Conservation (phyloP, 1,140 invertebrate genomes). For the Chironomus tepperi region DNA sequence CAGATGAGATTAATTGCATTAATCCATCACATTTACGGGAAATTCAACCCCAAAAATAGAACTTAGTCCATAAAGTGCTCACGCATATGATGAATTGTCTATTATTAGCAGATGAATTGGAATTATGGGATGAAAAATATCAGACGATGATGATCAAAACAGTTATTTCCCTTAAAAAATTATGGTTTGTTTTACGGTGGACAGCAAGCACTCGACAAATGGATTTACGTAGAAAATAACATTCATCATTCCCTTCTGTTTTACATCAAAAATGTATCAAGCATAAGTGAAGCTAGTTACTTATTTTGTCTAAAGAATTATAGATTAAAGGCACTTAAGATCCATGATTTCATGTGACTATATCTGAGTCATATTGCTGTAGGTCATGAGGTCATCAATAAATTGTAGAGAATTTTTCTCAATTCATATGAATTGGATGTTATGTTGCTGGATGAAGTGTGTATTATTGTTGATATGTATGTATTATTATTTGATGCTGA, state of each 20-base stretch:
- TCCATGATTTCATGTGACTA: neutral
- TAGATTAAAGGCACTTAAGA: neutral
- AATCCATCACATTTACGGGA: neutral
- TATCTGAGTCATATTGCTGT: neutral
- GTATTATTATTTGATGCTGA: too few species aligned
- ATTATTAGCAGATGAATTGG: too few species aligned
- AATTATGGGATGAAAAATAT: neutral
- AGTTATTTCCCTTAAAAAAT: too few species aligned
- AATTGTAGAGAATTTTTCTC: neutral
- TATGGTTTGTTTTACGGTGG: too few species aligned
- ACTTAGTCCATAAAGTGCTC: too few species aligned
- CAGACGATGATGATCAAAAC: too few species aligned
- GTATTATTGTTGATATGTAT: too few species aligned
- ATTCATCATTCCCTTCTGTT: neutral
- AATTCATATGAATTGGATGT: neutral
- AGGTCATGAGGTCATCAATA: conserved; percentile 1
- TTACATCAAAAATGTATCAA: neutral
- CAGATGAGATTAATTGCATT: neutral
- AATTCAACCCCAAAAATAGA: neutral
- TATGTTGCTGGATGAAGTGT: too few species aligned
- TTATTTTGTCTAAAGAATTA: too few species aligned
- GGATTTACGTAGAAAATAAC: neutral
- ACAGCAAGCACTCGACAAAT: neutral
- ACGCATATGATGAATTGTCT: neutral
- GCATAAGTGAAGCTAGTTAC: too few species aligned